A percentile compares a stretch with the other conserved stretches of the same genome.
These are phyloP conservation scores for Buphagus erythrorhynchus DNA, from an alignment of 2,797 vertebrate species.

Conservation along the genomic window DNA sequence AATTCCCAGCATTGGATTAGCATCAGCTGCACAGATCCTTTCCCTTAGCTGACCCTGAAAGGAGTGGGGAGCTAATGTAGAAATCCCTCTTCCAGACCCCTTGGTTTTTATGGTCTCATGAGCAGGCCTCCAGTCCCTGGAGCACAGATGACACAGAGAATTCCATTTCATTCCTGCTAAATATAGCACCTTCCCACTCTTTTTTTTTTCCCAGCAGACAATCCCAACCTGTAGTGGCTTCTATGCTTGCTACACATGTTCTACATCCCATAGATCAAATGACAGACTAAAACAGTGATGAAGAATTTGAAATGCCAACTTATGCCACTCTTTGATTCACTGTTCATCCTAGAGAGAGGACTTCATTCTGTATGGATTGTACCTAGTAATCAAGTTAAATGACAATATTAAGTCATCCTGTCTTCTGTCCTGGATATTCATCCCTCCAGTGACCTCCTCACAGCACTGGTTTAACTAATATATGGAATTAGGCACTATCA, in stretches of 20 bases:
- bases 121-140: background rate
- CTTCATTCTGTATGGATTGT: background rate
- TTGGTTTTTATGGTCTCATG: background rate
- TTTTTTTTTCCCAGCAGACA: background rate
- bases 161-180: background rate
- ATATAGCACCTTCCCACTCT: background rate
- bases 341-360: background rate
- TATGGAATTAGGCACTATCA: background rate
- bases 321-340: background rate
- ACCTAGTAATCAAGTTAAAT: background rate
- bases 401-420: background rate
- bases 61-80: background rate
- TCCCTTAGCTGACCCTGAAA: background rate
- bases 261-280: background rate
- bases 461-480: background rate
- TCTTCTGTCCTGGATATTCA: background rate
- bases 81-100: background rate
- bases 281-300: background rate
- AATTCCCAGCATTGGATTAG: background rate
- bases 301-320: background rate
- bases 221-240: background rate
- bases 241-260: background rate
- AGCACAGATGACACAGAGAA: background rate
- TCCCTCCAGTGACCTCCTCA: background rate
- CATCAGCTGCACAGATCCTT: fast-evolving